Evolutionary conservation across 2,888 invertebrate genomes (phyloP).

Genomic region (Ypsolopha sequella): DNA sequence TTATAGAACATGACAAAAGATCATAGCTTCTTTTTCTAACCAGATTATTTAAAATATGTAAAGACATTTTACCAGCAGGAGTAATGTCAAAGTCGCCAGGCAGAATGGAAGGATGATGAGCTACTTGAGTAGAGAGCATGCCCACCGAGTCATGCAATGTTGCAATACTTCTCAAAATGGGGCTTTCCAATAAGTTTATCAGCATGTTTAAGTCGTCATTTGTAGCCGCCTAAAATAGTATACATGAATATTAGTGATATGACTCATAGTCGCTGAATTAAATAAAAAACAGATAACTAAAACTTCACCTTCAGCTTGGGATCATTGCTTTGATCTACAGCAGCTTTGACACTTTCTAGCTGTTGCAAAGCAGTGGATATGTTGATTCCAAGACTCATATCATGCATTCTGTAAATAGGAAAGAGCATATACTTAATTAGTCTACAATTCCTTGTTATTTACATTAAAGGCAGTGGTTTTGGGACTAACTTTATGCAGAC

Average conservation of each 20-base stretch:
- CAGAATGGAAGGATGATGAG: constrained; percentile 91
- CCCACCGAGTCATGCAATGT: constrained; percentile 92
- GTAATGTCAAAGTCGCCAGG: constrained; percentile 95
- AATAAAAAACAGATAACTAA: not conserved
- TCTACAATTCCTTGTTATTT: not conserved
- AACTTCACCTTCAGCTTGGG: constrained; percentile 75
- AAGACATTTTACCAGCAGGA: constrained; percentile 70
- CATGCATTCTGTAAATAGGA: constrained; percentile 50
- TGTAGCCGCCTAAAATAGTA: constrained; percentile 55
- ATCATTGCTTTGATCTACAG: constrained; percentile 88
- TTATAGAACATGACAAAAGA: no score
- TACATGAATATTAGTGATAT: not conserved
- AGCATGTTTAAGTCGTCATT: constrained; percentile 86
- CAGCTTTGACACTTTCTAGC: constrained; percentile 88
- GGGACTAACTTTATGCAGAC: no score
- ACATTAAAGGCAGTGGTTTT: no score
- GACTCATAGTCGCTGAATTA: not conserved
- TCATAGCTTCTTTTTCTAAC: no score
- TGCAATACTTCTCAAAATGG: constrained; percentile 90
- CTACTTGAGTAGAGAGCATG: constrained; percentile 87
- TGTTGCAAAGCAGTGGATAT: constrained; percentile 91
- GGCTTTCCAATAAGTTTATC: constrained; percentile 88
- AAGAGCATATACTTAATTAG: not conserved
- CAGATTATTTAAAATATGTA: no score
- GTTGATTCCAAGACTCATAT: constrained; percentile 72